phyloP scores from a whole-genome alignment of 2,113 vertebrate species.

The Paradisaea rubra region DNA sequence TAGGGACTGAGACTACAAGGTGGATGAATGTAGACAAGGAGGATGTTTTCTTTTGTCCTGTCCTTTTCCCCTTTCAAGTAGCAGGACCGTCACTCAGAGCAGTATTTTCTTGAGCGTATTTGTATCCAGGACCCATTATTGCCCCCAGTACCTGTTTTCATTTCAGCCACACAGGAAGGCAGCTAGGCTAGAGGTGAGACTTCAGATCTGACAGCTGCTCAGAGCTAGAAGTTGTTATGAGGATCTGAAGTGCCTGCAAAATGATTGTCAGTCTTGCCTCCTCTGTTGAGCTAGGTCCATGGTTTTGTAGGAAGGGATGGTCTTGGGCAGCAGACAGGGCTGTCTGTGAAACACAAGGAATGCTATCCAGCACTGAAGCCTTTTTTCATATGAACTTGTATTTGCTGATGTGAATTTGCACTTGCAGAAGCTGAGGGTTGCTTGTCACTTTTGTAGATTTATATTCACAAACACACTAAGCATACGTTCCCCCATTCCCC shows the following conservation, averaged over 20 bases:
- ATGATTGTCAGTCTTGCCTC: neutral
- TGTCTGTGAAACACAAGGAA: neutral
- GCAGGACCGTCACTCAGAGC: neutral
- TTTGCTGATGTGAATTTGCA: neutral
- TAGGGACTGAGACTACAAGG: neutral
- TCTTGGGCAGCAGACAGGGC: neutral
- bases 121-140: neutral
- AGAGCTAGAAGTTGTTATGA: neutral
- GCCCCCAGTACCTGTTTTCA: neutral
- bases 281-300: neutral
- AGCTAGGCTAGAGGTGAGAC: neutral
- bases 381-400: neutral
- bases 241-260: neutral
- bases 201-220: neutral
- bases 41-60: neutral
- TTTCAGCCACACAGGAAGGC: neutral
- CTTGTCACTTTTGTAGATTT: neutral
- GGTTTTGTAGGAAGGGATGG: neutral
- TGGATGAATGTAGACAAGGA: neutral
- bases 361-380: neutral
- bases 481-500: accelerated
- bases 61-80: neutral
- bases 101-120: neutral
- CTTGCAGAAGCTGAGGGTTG: neutral
- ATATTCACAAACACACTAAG: neutral